These are phyloP conservation scores for Spatula clypeata DNA, from an alignment of 2,797 vertebrate species.

Conservation along the genomic window DNA sequence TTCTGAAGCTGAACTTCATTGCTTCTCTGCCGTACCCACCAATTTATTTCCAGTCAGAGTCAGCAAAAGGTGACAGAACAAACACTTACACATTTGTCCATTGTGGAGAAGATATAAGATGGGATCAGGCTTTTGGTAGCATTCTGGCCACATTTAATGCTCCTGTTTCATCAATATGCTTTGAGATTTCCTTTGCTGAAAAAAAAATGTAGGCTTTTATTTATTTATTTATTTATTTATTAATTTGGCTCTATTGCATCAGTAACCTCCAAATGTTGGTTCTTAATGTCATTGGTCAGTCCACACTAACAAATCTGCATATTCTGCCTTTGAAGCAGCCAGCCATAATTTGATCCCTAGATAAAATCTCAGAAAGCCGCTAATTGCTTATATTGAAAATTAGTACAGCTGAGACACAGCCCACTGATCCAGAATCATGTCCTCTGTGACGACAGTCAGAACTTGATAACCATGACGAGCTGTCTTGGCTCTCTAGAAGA, in stretches of 20 bases:
- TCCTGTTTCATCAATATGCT: background rate
- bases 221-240: background rate
- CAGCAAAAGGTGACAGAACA: background rate
- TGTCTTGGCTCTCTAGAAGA: constrained; percentile 74
- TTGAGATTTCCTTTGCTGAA: background rate
- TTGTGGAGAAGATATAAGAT: accelerated
- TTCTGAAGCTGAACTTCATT: background rate
- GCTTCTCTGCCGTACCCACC: background rate
- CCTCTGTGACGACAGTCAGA: constrained; percentile 40
- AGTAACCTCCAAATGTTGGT: background rate
- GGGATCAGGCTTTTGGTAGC: background rate
- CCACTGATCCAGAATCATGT: constrained; percentile 74
- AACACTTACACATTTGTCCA: background rate
- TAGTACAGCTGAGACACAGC: constrained; percentile 71
- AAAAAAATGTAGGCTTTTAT: background rate
- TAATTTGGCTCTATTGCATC: background rate
- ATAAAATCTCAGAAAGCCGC: constrained; percentile 57
- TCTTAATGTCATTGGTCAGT: background rate
- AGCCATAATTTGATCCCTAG: constrained; percentile 63
- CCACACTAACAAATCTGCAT: background rate
- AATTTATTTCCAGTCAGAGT: accelerated
- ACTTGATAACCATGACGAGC: constrained; percentile 11
- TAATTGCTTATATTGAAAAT: constrained; percentile 76
- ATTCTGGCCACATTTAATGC: background rate
- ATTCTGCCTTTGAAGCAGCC: constrained; percentile 46